Evolutionary conservation across 2,888 invertebrate species (phyloP).

Genomic region (Coremacera marginata): DNA sequence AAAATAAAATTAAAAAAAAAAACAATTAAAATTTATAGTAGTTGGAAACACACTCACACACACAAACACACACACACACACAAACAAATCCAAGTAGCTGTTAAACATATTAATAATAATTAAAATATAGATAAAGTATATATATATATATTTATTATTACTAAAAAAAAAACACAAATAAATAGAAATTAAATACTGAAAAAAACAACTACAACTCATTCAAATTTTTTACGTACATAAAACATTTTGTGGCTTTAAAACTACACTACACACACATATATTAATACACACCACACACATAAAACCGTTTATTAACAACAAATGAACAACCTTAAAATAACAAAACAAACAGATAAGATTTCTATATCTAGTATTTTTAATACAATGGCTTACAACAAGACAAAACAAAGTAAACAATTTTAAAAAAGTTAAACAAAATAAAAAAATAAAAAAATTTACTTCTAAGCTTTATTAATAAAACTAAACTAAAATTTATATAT

Average conservation of each 20-base stretch:
- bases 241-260: conserved; percentile 18
- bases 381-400: conserved; percentile 35
- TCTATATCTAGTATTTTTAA: conserved; percentile 41
- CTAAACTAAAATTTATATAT: conserved; percentile 41
- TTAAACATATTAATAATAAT: conserved; percentile 22
- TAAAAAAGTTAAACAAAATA: not conserved
- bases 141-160: conserved; percentile 28
- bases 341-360: conserved; percentile 10
- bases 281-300: not conserved
- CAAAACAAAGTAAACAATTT: conserved; percentile 12
- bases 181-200: not conserved
- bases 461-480: conserved; percentile 42
- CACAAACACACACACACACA: not conserved
- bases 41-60: not conserved
- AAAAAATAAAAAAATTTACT: conserved; percentile 38
- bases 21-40: conserved; percentile 10
- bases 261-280: not conserved
- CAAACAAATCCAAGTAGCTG: conserved; percentile 26
- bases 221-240: conserved; percentile 19
- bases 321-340: not conserved
- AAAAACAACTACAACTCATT: not conserved
- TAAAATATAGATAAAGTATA: conserved; percentile 4
- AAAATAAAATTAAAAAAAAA: not conserved
- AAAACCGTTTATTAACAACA: not conserved
- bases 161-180: conserved; percentile 13